Conservation (phyloP, 2,888 invertebrate genomes). For the Dioctria linearis region DNA sequence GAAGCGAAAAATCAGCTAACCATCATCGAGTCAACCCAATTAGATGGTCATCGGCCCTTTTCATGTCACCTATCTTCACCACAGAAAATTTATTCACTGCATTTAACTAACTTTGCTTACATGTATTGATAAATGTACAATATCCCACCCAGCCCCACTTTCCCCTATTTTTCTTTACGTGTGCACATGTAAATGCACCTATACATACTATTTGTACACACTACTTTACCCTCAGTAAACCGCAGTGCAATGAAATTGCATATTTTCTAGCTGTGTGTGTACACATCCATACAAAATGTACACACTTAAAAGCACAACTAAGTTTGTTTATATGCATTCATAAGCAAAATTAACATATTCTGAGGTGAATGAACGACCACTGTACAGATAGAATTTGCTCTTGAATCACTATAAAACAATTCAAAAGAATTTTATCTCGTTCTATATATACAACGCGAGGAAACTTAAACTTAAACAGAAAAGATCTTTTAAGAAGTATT, state of each 20-base stretch:
- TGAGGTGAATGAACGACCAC: constrained; percentile 59
- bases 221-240: not conserved
- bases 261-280: not conserved
- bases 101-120: constrained; percentile 23
- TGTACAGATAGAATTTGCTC: constrained; percentile 58
- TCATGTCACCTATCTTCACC: constrained; percentile 12
- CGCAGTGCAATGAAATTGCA: not conserved
- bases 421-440: constrained; percentile 38
- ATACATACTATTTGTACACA: too few species aligned
- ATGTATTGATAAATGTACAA: constrained; percentile 34
- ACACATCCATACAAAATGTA: too few species aligned
- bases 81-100: constrained; percentile 13
- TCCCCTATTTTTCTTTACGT: not conserved
- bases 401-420: constrained; percentile 55
- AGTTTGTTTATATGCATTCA: too few species aligned
- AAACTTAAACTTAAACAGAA: not conserved
- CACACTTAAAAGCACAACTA: too few species aligned
- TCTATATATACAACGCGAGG: not conserved
- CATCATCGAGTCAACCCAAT: constrained; percentile 52
- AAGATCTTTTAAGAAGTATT: constrained; percentile 7
- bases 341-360: not conserved
- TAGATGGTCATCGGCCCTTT: constrained; percentile 54
- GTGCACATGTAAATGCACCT: too few species aligned
- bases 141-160: constrained; percentile 29
- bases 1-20: constrained; percentile 37